Conservation (phyloP, 2,888 invertebrate genomes). For the Drosophila lacicola region DNA sequence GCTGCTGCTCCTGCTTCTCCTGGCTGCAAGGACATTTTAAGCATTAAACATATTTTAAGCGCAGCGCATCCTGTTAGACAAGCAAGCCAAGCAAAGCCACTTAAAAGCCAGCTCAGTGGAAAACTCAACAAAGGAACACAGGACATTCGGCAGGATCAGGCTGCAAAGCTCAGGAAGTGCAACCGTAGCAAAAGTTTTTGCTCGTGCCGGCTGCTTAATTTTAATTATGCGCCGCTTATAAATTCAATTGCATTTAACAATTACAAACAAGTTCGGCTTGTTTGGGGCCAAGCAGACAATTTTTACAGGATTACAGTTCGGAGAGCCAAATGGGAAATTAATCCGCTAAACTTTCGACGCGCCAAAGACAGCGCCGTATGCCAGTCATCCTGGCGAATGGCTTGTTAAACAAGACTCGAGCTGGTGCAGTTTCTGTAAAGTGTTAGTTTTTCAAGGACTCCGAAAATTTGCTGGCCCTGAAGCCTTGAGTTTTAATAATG, state of each 20-base stretch:
- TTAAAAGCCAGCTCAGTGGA: slow-evolving; percentile 37
- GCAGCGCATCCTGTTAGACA: slow-evolving; percentile 36
- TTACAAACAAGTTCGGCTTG: slow-evolving; percentile 64
- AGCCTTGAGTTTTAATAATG: slow-evolving; percentile 59
- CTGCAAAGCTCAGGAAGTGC: slow-evolving; percentile 57
- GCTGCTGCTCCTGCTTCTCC: neutral
- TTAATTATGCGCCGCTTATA: slow-evolving; percentile 78
- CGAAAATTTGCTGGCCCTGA: slow-evolving; percentile 13
- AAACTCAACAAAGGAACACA: slow-evolving; percentile 27
- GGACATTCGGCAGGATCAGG: slow-evolving; percentile 19
- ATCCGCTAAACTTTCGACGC: slow-evolving; percentile 55
- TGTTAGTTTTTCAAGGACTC: slow-evolving; percentile 20
- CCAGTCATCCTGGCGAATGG: slow-evolving; percentile 24
- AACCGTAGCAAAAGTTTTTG: slow-evolving; percentile 71
- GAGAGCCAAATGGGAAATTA: slow-evolving; percentile 71
- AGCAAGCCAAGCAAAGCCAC: slow-evolving; percentile 23
- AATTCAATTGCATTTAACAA: slow-evolving; percentile 80
- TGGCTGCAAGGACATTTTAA: slow-evolving; percentile 20
- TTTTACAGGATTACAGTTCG: slow-evolving; percentile 73
- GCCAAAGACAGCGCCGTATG: slow-evolving; percentile 13
- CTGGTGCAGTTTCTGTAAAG: slow-evolving; percentile 24
- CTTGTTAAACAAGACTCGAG: slow-evolving; percentile 37
- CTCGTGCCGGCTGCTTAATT: slow-evolving; percentile 72
- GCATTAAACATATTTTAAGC: slow-evolving; percentile 29
- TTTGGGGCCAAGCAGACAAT: slow-evolving; percentile 55